A percentile compares a stretch with the other conserved stretches of the same genome.
Conservation (phyloP, 2,797 vertebrate species). For the Pipistrellus pygmaeus region DNA sequence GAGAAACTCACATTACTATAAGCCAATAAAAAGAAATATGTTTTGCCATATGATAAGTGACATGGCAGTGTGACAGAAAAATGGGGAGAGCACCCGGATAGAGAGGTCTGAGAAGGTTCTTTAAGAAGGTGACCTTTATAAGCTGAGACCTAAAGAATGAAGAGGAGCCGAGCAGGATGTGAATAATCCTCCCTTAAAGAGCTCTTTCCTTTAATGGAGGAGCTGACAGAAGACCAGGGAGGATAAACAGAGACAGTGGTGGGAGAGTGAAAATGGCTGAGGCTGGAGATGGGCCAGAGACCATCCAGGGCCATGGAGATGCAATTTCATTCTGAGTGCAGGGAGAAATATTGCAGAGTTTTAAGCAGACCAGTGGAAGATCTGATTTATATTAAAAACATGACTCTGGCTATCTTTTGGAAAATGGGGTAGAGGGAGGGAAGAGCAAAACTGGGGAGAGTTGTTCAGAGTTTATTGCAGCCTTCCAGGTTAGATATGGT, state of each 20-base stretch:
- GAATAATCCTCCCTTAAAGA: neutral
- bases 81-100: neutral
- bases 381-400: neutral
- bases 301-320: neutral
- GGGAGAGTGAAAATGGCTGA: neutral
- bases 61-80: neutral
- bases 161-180: neutral
- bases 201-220: neutral
- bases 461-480: neutral
- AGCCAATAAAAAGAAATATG: slow-evolving; percentile 75
- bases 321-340: neutral
- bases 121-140: neutral
- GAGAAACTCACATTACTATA: slow-evolving; percentile 35
- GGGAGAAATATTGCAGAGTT: neutral
- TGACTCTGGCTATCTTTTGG: neutral
- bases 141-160: neutral
- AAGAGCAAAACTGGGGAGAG: neutral
- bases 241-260: neutral
- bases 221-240: neutral
- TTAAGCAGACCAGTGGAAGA: neutral
- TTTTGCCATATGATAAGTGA: neutral
- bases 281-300: neutral
- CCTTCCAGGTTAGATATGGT: neutral
- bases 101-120: neutral
- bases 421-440: neutral